These are phyloP conservation scores for Gryllus longicercus DNA, from an alignment of 2,888 invertebrate genomes.

Conservation along the genomic window DNA sequence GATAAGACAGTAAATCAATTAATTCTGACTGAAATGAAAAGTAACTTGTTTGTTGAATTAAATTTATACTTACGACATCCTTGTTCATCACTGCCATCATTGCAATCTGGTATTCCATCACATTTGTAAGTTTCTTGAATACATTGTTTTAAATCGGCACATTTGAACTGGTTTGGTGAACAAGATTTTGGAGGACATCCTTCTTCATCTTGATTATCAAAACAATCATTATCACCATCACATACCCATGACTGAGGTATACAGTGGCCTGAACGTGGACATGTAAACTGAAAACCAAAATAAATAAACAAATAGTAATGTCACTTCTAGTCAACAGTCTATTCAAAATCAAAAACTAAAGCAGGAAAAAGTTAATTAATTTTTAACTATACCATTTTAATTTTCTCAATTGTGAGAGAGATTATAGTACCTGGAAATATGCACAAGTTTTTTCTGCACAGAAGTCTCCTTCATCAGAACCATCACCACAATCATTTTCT, in stretches of 20 bases:
- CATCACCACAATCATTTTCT: slow-evolving; percentile 95
- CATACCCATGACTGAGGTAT: slow-evolving; percentile 93
- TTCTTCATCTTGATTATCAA: slow-evolving; percentile 86
- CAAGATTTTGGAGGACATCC: slow-evolving; percentile 94
- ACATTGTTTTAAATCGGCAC: slow-evolving; percentile 88
- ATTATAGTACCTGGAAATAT: slow-evolving; percentile 61
- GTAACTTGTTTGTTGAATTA: not conserved
- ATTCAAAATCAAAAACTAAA: not conserved
- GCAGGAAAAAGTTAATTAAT: not conserved
- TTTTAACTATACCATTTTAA: not conserved
- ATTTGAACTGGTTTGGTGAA: slow-evolving; percentile 88
- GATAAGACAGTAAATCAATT: not conserved
- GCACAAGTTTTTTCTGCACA: slow-evolving; percentile 94
- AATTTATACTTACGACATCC: slow-evolving; percentile 62
- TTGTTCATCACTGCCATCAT: slow-evolving; percentile 85
- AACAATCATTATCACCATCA: slow-evolving; percentile 79
- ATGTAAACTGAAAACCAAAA: slow-evolving; percentile 67
- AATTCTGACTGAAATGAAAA: not conserved
- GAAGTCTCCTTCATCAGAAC: slow-evolving; percentile 89
- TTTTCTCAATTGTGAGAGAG: not conserved
- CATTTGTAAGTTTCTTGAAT: slow-evolving; percentile 91
- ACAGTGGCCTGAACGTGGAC: slow-evolving; percentile 91
- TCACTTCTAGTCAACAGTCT: not conserved
- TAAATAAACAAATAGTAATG: not conserved
- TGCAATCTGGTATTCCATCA: slow-evolving; percentile 88